Conservation (phyloP, 1,140 invertebrate species). For the Hyles euphorbiae region DNA sequence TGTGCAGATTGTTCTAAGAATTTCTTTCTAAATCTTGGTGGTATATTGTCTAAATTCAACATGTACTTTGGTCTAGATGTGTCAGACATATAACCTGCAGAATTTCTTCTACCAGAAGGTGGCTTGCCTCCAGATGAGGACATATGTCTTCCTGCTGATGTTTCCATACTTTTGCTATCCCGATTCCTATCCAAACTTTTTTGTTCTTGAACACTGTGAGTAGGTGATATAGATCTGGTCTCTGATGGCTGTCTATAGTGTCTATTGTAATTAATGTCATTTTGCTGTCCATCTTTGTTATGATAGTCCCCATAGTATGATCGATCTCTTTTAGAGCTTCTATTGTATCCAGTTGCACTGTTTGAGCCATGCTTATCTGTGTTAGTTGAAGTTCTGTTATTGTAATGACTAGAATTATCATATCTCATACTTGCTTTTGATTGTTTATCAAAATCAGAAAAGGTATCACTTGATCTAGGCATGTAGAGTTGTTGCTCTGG, state of each 20-base stretch:
- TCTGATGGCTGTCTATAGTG: constrained; percentile 65
- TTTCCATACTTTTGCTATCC: constrained; percentile 73
- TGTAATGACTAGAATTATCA: constrained; percentile 67
- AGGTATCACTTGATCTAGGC: constrained; percentile 46
- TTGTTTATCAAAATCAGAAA: constrained; percentile 47
- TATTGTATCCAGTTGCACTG: constrained; percentile 45
- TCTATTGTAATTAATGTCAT: constrained; percentile 61
- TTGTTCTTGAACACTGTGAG: constrained; percentile 43
- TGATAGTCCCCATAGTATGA: constrained; percentile 34
- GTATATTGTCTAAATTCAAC: constrained; percentile 68
- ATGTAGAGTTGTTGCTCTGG: constrained; percentile 67
- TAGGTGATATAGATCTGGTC: constrained; percentile 66
- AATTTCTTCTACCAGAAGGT: constrained; percentile 69
- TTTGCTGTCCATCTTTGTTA: constrained; percentile 42
- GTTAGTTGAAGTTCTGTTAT: constrained; percentile 50
- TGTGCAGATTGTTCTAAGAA: constrained; percentile 68
- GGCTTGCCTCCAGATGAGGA: constrained; percentile 64
- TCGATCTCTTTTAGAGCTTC: constrained; percentile 43
- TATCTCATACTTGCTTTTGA: constrained; percentile 40
- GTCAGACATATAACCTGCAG: constrained; percentile 56
- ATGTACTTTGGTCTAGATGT: constrained; percentile 49
- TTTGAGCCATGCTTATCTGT: constrained; percentile 44
- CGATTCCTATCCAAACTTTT: constrained; percentile 57
- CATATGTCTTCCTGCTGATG: constrained; percentile 56
- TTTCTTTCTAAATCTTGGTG: constrained; percentile 72